A percentile compares a stretch with the other conserved stretches of the same genome.
phyloP scores from a whole-genome alignment of 2,888 invertebrate genomes.

The Priocnemis perturbator region DNA sequence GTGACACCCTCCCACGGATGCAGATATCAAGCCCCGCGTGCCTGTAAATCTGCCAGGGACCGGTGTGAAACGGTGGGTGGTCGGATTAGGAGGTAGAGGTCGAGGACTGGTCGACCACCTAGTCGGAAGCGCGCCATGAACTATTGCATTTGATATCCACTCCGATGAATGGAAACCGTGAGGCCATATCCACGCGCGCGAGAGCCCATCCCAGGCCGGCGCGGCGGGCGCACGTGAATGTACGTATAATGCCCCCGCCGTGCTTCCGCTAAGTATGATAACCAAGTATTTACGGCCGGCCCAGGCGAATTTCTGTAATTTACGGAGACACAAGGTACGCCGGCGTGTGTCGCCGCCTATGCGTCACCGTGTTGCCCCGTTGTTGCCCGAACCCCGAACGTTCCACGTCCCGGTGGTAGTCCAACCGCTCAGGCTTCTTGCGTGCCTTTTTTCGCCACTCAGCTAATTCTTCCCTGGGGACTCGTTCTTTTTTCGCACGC shows the following conservation, averaged over 20 bases:
- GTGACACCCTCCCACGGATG: constrained; percentile 45
- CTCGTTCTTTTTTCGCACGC: no score
- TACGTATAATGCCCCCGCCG: constrained; percentile 63
- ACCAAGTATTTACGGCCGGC: constrained; percentile 72
- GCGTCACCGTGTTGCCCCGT: not conserved
- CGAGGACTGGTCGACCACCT: constrained; percentile 61
- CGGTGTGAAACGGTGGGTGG: constrained; percentile 41
- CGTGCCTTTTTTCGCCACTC: no score
- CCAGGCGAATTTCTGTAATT: constrained; percentile 66
- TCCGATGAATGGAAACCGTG: constrained; percentile 68
- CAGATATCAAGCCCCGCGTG: constrained; percentile 50
- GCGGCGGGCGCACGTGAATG: constrained; percentile 56
- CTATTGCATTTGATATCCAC: constrained; percentile 69
- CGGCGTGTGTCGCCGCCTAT: not conserved
- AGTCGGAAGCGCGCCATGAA: constrained; percentile 63
- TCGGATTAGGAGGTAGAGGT: constrained; percentile 56
- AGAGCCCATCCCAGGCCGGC: constrained; percentile 44
- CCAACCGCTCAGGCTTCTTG: no score
- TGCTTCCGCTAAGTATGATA: constrained; percentile 71
- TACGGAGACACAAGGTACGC: constrained; percentile 54
- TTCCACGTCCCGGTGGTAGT: no score
- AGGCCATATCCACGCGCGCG: constrained; percentile 55
- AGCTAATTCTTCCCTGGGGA: no score
- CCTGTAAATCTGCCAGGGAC: constrained; percentile 58
- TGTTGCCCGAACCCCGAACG: no score